Conservation (phyloP, 2,113 vertebrate genomes). For the Promerops cafer region DNA sequence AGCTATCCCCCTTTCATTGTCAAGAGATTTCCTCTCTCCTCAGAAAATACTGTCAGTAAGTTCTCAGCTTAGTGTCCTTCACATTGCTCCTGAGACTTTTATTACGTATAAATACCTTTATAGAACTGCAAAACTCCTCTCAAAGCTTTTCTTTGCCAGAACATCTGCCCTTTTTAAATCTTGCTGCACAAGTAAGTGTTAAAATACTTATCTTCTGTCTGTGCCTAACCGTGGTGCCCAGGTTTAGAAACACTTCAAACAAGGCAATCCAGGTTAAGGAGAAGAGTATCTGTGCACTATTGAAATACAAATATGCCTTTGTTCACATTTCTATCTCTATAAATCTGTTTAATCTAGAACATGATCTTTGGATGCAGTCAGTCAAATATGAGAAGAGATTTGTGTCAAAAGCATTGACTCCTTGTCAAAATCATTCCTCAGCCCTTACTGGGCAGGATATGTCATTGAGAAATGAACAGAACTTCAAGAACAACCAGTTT, state of each 20-base stretch:
- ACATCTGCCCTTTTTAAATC: not conserved
- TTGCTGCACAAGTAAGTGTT: not conserved
- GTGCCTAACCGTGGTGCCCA: not conserved
- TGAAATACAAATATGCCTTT: not conserved
- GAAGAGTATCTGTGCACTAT: not conserved
- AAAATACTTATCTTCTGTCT: not conserved
- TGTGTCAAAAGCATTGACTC: not conserved
- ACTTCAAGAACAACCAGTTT: not conserved
- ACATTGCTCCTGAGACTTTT: not conserved
- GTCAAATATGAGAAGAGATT: not conserved
- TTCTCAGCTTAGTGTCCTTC: not conserved
- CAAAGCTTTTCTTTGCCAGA: not conserved
- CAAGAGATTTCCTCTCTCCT: not conserved
- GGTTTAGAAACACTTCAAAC: not conserved
- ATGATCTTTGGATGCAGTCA: not conserved
- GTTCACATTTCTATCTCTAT: not conserved
- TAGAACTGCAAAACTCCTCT: not conserved
- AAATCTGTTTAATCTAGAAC: not conserved
- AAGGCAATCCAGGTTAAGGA: not conserved
- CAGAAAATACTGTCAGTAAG: not conserved
- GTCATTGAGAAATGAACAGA: not conserved
- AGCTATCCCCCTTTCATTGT: not conserved
- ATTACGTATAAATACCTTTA: not conserved
- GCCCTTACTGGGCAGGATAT: not conserved
- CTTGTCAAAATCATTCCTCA: not conserved